These are phyloP conservation scores for Neodiprion virginianus DNA, from an alignment of 1,140 invertebrate species.

Conservation along the genomic window DNA sequence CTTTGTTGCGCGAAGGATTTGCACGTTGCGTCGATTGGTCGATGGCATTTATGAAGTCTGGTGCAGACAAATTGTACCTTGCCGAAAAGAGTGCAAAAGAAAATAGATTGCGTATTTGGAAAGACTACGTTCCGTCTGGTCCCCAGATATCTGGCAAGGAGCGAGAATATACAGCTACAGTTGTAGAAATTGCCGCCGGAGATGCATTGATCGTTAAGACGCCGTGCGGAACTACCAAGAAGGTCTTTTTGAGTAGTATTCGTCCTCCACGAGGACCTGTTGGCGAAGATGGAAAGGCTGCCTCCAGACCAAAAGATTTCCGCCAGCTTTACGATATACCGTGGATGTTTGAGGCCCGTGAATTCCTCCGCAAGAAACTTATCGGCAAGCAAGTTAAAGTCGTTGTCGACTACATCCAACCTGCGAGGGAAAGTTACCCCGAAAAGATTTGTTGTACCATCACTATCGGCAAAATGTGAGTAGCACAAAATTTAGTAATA, in stretches of 20 bases:
- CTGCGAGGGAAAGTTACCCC: slow-evolving; percentile 89
- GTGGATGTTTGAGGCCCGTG: slow-evolving; percentile 97
- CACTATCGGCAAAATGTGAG: slow-evolving; percentile 80
- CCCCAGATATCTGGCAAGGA: slow-evolving; percentile 77
- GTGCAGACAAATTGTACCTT: slow-evolving; percentile 81
- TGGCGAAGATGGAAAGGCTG: slow-evolving; percentile 70
- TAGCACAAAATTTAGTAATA: slow-evolving; percentile 30
- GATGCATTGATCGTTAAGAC: slow-evolving; percentile 90
- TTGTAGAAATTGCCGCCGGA: slow-evolving; percentile 90
- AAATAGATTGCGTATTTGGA: slow-evolving; percentile 86
- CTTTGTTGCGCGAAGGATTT: slow-evolving; percentile 88
- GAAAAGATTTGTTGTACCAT: slow-evolving; percentile 97
- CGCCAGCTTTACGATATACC: slow-evolving; percentile 96
- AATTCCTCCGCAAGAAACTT: slow-evolving; percentile 95
- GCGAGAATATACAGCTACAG: slow-evolving; percentile 85
- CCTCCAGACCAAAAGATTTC: slow-evolving; percentile 70
- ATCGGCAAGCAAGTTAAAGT: slow-evolving; percentile 96
- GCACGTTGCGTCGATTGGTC: slow-evolving; percentile 98
- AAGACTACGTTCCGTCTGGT: slow-evolving; percentile 73
- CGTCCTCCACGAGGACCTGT: slow-evolving; percentile 77
- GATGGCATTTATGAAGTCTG: slow-evolving; percentile 83
- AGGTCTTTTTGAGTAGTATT: slow-evolving; percentile 96
- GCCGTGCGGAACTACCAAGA: slow-evolving; percentile 80
- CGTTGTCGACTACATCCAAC: slow-evolving; percentile 95
- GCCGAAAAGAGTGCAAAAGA: slow-evolving; percentile 92